phyloP scores from a whole-genome alignment of 2,797 vertebrate genomes.

The Champsocephalus gunnari region DNA sequence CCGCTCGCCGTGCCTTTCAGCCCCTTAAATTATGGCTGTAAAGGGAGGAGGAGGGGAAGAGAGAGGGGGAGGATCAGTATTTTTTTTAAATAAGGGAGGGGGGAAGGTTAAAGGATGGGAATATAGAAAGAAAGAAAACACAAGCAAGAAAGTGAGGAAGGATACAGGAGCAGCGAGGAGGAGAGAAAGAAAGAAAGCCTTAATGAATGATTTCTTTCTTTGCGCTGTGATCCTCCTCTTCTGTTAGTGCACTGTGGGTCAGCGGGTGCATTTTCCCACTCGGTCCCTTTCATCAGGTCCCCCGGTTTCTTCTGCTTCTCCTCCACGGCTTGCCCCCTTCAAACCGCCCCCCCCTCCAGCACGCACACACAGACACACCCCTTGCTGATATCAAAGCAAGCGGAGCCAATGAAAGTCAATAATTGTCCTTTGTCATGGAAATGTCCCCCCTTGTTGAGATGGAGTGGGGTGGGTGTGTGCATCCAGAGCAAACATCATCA shows the following conservation, averaged over 20 bases:
- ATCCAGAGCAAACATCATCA: conserved; percentile 79
- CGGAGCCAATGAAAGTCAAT: conserved; percentile 86
- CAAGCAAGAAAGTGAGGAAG: conserved; percentile 44
- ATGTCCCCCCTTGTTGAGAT: conserved; percentile 75
- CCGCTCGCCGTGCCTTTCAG: conserved; percentile 84
- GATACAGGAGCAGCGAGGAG: conserved; percentile 25
- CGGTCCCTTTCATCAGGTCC: conserved; percentile 76
- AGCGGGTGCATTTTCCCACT: conserved; percentile 80
- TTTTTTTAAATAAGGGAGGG: neutral
- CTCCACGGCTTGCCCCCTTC: conserved; percentile 43
- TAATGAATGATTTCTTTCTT: conserved; percentile 68
- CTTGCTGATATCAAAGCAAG: conserved; percentile 82
- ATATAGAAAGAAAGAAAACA: conserved; percentile 39
- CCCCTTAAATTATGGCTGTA: conserved; percentile 83
- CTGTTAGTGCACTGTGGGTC: conserved; percentile 71
- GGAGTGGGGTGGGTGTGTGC: conserved; percentile 72
- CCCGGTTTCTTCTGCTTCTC: conserved; percentile 65
- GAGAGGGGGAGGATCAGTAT: conserved; percentile 43
- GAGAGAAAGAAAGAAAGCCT: conserved; percentile 41
- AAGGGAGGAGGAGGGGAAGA: conserved; percentile 49
- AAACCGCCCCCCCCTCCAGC: conserved; percentile 40
- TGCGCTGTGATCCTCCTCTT: conserved; percentile 65
- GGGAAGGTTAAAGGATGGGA: conserved; percentile 18
- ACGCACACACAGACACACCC: conserved; percentile 74
- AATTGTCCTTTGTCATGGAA: conserved; percentile 87